Conservation (phyloP, 2,888 invertebrate genomes). For the Spialia ferax region DNA sequence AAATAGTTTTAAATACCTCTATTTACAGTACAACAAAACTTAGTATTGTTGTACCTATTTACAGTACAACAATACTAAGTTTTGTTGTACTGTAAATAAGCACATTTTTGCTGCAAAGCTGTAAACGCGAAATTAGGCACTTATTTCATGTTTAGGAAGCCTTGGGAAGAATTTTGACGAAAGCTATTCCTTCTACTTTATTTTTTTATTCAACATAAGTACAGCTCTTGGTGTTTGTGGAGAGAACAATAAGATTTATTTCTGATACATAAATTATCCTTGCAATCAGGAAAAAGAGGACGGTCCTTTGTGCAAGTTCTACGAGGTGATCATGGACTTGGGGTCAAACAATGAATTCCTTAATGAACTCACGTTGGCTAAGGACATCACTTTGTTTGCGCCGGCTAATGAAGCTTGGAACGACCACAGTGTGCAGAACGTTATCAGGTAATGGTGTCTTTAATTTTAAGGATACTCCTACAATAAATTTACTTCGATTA, state of each 20-base stretch:
- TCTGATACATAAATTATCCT: slow-evolving; percentile 34
- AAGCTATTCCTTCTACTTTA: too few species aligned
- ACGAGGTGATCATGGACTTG: slow-evolving; percentile 92
- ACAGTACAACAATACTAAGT: too few species aligned
- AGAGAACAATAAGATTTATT: neutral
- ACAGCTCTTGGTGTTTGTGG: neutral
- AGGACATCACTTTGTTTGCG: slow-evolving; percentile 94
- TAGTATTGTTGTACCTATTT: too few species aligned
- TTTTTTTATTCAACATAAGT: too few species aligned
- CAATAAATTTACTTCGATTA: neutral
- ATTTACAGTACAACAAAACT: too few species aligned
- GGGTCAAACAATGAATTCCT: slow-evolving; percentile 90
- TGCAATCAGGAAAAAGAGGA: slow-evolving; percentile 76
- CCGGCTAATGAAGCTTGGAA: slow-evolving; percentile 96
- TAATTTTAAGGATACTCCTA: neutral
- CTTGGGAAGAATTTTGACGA: too few species aligned
- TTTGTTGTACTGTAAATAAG: too few species aligned
- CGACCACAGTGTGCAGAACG: slow-evolving; percentile 90
- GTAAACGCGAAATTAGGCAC: too few species aligned
- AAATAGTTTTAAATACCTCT: too few species aligned
- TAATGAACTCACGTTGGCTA: slow-evolving; percentile 89
- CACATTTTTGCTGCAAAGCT: too few species aligned
- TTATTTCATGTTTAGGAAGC: too few species aligned
- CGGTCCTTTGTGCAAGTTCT: slow-evolving; percentile 92
- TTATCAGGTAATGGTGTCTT: slow-evolving; percentile 80